These are phyloP conservation scores for Bos taurus DNA, from an alignment of 2,113 vertebrate genomes.

Conservation along the genomic window ARS-UCD2.0 NC_037332.1:102164501-102165000, in stretches of 20 bases:
- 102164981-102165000: not conserved
- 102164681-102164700: too few species aligned
- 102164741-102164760: not conserved
- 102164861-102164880: not conserved
- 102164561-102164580: too few species aligned
- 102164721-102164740: not conserved
- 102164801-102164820: not conserved
- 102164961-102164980: not conserved
- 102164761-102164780: not conserved
- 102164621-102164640: too few species aligned
- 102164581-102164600: too few species aligned
- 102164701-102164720: too few species aligned
- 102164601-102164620: too few species aligned
- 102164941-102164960: fast-evolving
- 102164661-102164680: too few species aligned
- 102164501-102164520: too few species aligned
- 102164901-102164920: not conserved
- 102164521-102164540: too few species aligned
- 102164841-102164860: not conserved
- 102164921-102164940: not conserved
- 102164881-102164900: not conserved
- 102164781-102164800: not conserved
- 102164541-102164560: too few species aligned
- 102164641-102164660: too few species aligned
- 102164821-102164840: not conserved